phyloP scores from a whole-genome alignment of 2,888 invertebrate genomes.

The Clepsis dumicolana region DNA sequence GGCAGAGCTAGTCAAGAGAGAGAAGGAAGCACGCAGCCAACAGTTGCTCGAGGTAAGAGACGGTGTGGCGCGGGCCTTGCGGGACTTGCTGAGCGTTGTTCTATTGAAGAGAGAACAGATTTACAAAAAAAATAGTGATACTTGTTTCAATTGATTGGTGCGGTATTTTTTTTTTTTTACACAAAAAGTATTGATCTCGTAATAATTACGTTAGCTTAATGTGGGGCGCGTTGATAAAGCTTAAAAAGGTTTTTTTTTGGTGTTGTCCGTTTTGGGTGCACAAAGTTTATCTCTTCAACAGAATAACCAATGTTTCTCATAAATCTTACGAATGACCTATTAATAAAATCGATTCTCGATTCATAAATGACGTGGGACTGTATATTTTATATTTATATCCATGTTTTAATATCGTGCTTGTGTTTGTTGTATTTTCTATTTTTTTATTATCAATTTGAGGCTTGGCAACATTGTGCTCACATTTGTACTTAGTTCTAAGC shows the following conservation, averaged over 20 bases:
- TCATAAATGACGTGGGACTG: constrained; percentile 42
- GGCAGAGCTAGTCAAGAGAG: constrained; percentile 93
- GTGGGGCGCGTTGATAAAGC: too few species aligned
- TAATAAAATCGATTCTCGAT: constrained; percentile 3
- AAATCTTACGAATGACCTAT: background rate
- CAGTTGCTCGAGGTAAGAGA: constrained; percentile 93
- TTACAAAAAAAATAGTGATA: background rate
- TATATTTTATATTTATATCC: constrained; percentile 56
- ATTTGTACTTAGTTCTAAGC: constrained; percentile 69
- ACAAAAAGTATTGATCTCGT: background rate
- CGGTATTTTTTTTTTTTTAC: background rate
- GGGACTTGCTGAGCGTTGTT: background rate
- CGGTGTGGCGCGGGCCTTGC: background rate
- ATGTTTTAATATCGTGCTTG: constrained; percentile 73
- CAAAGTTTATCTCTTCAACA: constrained; percentile 27
- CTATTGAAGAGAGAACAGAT: constrained; percentile 1
- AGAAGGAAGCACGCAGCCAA: constrained; percentile 93
- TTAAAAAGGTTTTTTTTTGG: background rate
- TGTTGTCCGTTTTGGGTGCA: background rate
- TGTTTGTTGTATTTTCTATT: constrained; percentile 73
- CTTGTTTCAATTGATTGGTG: too few species aligned
- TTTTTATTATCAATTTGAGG: constrained; percentile 85
- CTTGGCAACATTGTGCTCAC: constrained; percentile 87
- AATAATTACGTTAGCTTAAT: too few species aligned
- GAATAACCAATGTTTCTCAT: constrained; percentile 29